Base-by-base conservation (phyloP, 2,888 invertebrate species). In the Hemistola chrysoprasaria region DNA sequence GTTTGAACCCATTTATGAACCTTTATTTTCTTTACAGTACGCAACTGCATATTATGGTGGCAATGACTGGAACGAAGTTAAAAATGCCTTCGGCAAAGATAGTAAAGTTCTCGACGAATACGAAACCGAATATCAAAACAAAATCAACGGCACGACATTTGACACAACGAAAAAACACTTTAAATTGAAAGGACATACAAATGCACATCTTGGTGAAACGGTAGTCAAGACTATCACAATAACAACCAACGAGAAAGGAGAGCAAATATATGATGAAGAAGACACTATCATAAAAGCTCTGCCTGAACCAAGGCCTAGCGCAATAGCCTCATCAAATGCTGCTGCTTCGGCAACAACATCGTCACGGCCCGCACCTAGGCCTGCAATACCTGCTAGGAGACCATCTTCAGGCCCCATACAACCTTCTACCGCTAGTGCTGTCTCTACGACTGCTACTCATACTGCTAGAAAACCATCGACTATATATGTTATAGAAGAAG, bases 241-340 rank as follows among this genome's bases (percentile, higher is more conserved):
- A 1, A 62, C 59, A 8, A 47, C 50, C 0, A 78, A 81, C 35
- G 62, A 56, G 1, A 7, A 25, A 0, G 85, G 83, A 2, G 53
- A 67, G 6, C 70, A 77, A 51, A 50, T 31, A 0, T 55, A 83
- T 4, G 53, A 48, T n/a, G 81, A 84, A 54, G 63, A 74, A 49
- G 81, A 84, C 50, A 61, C 71, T 0, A 50, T 71, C 0, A 66
- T 80, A 7, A 65, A 64, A 22, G 62, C 55, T 37, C 47, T 63
- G 11, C 47, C 56, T 33, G 57, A 45, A 24, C 11, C 11, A 33
- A 30, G 32, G 23, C 25, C 16, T 3, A 16, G 16, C 3, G n/a
- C n/a, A n/a, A 3, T 16, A 16, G 16, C 16, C 16, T 16, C 16
- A 16, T 16, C 16, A 4, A 16, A 4, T 16, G 16, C 16, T 29